These are phyloP conservation scores for Lampris incognitus DNA, from an alignment of 2,113 vertebrate species.

Conservation along the genomic window DNA sequence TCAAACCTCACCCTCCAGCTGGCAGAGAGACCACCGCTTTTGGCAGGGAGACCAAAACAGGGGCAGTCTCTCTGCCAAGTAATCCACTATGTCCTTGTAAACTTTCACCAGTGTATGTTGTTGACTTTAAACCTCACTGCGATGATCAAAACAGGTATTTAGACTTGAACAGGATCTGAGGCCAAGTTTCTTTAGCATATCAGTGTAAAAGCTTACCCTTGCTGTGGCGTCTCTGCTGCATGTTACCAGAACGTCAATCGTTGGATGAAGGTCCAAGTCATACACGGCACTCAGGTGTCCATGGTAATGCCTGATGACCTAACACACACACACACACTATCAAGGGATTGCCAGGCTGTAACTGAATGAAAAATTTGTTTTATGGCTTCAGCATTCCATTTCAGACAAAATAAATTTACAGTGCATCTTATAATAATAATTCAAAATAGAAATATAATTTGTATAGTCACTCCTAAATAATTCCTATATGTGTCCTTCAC, in stretches of 20 bases:
- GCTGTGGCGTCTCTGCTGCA: slow-evolving; percentile 97
- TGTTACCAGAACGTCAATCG: slow-evolving; percentile 95
- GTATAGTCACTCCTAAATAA: not conserved
- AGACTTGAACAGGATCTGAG: no score
- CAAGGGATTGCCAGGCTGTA: not conserved
- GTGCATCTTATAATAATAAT: not conserved
- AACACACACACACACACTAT: slow-evolving; percentile 10
- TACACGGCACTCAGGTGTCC: slow-evolving; percentile 97
- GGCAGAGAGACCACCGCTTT: no score
- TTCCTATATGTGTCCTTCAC: not conserved
- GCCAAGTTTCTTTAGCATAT: no score
- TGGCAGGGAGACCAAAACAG: no score
- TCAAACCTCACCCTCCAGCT: no score
- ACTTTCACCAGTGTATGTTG: no score
- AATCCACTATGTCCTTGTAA: no score
- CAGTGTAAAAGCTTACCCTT: slow-evolving; percentile 79
- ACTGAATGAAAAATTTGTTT: slow-evolving; percentile 1
- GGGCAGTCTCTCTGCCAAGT: no score
- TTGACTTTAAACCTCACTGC: no score
- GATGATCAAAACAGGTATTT: no score
- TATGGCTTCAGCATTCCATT: not conserved
- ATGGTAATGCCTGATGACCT: slow-evolving; percentile 99
- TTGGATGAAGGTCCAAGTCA: slow-evolving; percentile 94
- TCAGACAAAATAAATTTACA: no score
- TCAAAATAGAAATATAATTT: not conserved